Evolutionary conservation across 2,113 vertebrate species (phyloP), one percentile per base, ranked within the genome.

Genomic region (Istiophorus platypterus): DNA sequence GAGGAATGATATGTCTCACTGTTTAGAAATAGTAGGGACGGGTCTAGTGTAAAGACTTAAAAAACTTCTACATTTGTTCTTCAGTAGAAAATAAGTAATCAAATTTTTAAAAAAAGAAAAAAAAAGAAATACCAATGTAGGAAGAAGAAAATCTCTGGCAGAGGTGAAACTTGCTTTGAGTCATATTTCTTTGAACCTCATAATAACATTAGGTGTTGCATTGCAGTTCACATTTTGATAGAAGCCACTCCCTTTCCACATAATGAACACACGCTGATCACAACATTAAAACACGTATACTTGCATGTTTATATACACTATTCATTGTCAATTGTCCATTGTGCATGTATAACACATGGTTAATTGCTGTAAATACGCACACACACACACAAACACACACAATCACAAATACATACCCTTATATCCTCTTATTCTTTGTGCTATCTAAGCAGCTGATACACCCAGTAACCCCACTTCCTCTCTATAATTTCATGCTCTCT

Each of bases 371-470:
- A n/a, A n/a, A n/a, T n/a, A n/a, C n/a, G n/a, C 58, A 67, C 11
- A 71, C 54, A 61, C 34, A 81, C 69, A 80, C 58, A 72, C 62
- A 67, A 8, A 71, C 49, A 56, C 34, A 81, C 73, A 78, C 58
- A 39, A 7, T 6, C 47, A 72, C 54, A 68, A 10, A 72, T 51
- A 62, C 26, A 79, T 66, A 81, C 59, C 65, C 63, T n/a, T 26
- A 26, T 20, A 62, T 9, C 7, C 15, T 37, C 24, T 56, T n/a
- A 29, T 56, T 72, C 64, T 72, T 81, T 86, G 79, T 89, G 58
- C 49, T 69, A 74, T 84, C 73, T 66, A 45, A 87, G 57, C 61
- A 81, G 63, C 76, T 68, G n/a, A 73, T 68, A 73, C 76, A 78
- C 84, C 80, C 81, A 78, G 15, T 56, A 41, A 24, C 26, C 69